These are phyloP conservation scores for Druon quercuslanigerum DNA, from an alignment of 1,140 invertebrate genomes.

Conservation along the genomic window DNA sequence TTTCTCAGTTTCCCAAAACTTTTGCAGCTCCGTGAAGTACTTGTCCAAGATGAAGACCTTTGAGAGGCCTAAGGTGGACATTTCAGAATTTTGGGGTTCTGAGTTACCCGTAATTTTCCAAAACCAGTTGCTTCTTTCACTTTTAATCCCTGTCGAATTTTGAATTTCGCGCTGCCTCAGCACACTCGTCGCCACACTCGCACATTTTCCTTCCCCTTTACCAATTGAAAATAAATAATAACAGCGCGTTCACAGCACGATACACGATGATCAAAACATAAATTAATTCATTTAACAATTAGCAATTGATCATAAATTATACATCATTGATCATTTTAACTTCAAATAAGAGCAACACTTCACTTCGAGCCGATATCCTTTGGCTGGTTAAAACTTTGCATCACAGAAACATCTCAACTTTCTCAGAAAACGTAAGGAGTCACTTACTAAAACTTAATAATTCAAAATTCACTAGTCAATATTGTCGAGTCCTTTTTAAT, in stretches of 20 bases:
- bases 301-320: not conserved
- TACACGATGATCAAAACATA: not conserved
- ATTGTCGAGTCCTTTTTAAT: too few relatives aligned
- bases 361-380: not conserved
- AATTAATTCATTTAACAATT: not conserved
- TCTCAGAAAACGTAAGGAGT: not conserved
- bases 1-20: conserved; percentile 97
- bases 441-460: too few relatives aligned
- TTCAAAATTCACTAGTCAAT: too few relatives aligned
- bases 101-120: conserved; percentile 54
- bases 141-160: conserved; percentile 18
- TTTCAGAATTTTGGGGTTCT: conserved; percentile 67
- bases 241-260: conserved; percentile 34
- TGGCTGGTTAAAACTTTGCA: not conserved
- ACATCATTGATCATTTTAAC: not conserved
- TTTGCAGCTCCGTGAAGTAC: conserved; percentile 96
- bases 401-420: not conserved
- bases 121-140: not conserved
- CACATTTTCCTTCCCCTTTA: conserved; percentile 59
- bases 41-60: conserved; percentile 98
- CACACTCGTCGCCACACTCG: conserved; percentile 67
- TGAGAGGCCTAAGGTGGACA: conserved; percentile 94
- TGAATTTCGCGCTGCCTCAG: conserved; percentile 46
- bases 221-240: not conserved
- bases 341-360: not conserved